Percentiles rank a stretch among this genome's conserved stretches.
Evolutionary conservation across 2,113 vertebrate genomes (phyloP).

Genomic region (Odocoileus hemionus): DNA sequence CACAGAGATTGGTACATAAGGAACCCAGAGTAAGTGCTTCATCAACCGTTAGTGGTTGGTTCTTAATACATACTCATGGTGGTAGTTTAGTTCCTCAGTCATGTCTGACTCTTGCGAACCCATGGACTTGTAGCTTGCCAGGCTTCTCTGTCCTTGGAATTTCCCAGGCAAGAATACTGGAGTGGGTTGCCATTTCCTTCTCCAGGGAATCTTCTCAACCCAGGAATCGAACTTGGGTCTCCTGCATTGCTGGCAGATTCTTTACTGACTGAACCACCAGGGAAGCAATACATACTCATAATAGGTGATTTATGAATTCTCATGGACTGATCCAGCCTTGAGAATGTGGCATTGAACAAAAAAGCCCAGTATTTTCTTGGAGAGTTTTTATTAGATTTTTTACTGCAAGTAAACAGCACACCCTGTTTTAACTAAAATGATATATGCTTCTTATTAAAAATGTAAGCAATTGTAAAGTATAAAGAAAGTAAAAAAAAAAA

Average conservation of each 20-base stretch:
- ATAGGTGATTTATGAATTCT: background rate
- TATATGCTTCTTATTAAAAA: background rate
- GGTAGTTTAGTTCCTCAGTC: background rate
- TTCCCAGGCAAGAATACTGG: background rate
- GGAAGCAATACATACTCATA: background rate
- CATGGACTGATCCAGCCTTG: background rate
- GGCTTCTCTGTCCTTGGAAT: background rate
- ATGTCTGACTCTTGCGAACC: background rate
- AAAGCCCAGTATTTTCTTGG: background rate
- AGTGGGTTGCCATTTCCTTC: background rate
- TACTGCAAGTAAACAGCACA: background rate
- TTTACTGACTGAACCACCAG: background rate
- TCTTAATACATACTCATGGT: background rate
- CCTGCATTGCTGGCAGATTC: background rate
- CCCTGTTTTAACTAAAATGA: constrained; percentile 2
- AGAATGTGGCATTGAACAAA: background rate
- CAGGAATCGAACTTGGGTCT: background rate
- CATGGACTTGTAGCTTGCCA: background rate
- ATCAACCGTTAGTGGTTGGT: background rate
- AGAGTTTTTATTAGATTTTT: constrained; percentile 4
- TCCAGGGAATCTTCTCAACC: background rate
- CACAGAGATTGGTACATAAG: background rate
- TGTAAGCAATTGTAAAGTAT: background rate
- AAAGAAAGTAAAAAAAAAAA: constrained; percentile 6
- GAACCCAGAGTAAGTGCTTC: background rate